A percentile compares a stretch with the other conserved stretches of the same genome.
Conservation (phyloP, 35 echinoderm and acorn worm genomes). For the Anneissia japonica region DNA sequence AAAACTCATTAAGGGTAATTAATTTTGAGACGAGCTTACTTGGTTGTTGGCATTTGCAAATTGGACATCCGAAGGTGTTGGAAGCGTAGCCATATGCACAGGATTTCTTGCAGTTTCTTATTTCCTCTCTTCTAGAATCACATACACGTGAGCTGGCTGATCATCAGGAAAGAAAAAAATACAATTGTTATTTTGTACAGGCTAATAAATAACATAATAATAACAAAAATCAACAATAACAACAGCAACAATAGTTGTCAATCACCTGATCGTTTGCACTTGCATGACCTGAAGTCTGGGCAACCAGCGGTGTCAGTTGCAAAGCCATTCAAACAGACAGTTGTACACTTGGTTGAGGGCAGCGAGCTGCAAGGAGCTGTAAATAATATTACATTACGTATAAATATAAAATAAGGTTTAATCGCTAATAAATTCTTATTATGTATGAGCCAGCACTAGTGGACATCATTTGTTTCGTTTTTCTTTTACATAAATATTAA, state of each 20-base stretch:
- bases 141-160: not conserved
- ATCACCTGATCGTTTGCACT: constrained; percentile 35
- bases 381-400: not conserved
- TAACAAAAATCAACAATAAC: too few species aligned
- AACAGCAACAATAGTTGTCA: too few species aligned
- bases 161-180: not conserved
- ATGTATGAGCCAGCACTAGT: too few species aligned
- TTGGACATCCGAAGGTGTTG: constrained; percentile 17
- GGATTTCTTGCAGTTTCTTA: constrained; percentile 9
- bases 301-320: constrained; percentile 27
- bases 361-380: constrained; percentile 11
- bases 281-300: not conserved
- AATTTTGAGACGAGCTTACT: not conserved
- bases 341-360: not conserved
- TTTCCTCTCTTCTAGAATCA: not conserved
- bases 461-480: too few species aligned
- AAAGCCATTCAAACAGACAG: constrained; percentile 20
- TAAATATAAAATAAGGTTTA: too few species aligned
- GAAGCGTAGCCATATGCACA: constrained; percentile 33
- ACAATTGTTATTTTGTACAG: too few species aligned
- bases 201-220: too few species aligned
- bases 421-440: not conserved
- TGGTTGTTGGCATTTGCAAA: constrained; percentile 21
- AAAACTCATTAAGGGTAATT: not conserved
- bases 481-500: too few species aligned